phyloP scores from a whole-genome alignment of 2,113 vertebrate species.

The Cavia porcellus region DNA sequence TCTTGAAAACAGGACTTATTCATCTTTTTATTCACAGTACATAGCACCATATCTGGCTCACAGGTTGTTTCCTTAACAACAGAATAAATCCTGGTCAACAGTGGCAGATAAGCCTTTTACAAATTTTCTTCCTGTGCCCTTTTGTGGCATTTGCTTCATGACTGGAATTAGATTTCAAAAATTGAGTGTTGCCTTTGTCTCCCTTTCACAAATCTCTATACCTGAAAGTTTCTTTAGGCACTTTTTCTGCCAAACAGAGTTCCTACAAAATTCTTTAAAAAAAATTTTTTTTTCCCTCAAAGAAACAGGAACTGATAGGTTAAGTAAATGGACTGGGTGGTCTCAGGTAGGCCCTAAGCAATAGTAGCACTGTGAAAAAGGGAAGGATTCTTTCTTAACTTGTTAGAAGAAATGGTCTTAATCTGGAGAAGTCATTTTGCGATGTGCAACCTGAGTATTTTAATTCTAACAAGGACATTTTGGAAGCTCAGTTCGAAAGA shows the following conservation, averaged over 20 bases:
- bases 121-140: slow-evolving; percentile 65
- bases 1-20: background rate
- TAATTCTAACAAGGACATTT: background rate
- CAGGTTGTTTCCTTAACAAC: slow-evolving; percentile 34
- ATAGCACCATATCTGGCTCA: background rate
- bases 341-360: background rate
- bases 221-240: background rate
- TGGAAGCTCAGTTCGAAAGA: slow-evolving; percentile 24
- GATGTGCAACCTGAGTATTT: background rate
- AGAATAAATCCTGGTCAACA: slow-evolving; percentile 61
- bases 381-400: background rate
- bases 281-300: background rate
- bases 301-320: background rate
- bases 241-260: background rate
- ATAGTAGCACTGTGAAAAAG: background rate
- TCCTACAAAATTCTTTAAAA: background rate
- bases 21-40: background rate
- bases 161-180: slow-evolving; percentile 61
- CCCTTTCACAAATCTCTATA: slow-evolving; percentile 1
- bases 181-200: background rate
- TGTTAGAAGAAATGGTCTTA: background rate
- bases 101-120: slow-evolving; percentile 30
- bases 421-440: slow-evolving; percentile 6
- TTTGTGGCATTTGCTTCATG: slow-evolving; percentile 50
- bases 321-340: background rate